phyloP scores from a whole-genome alignment of 2,888 invertebrate genomes.

The Ormyrus thymus region DNA sequence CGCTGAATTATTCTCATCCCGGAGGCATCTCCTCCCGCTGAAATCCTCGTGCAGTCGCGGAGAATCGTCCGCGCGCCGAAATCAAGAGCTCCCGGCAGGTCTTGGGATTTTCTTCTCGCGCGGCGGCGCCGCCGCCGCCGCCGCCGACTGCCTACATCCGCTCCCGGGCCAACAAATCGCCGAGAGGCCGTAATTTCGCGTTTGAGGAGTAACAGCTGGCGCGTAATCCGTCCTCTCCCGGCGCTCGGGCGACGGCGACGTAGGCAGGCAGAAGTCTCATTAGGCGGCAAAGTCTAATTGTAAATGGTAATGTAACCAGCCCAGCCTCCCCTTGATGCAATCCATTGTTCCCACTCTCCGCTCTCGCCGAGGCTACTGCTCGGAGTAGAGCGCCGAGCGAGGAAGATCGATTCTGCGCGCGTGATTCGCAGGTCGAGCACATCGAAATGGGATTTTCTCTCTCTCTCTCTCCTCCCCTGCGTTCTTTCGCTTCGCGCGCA shows the following conservation, averaged over 20 bases:
- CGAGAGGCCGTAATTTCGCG: conserved; percentile 32
- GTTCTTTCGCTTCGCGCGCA: conserved; percentile 23
- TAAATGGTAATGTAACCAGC: conserved; percentile 55
- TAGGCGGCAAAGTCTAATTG: conserved; percentile 55
- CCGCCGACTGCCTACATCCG: neutral
- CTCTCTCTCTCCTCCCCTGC: conserved; percentile 1
- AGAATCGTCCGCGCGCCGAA: no score
- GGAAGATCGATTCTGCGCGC: conserved; percentile 54
- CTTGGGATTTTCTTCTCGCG: no score
- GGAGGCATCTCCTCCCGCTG: no score
- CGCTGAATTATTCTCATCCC: no score
- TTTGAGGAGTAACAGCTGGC: conserved; percentile 49
- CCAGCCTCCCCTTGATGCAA: conserved; percentile 35
- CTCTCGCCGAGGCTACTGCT: conserved; percentile 6
- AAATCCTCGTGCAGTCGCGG: no score
- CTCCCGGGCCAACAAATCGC: conserved; percentile 31
- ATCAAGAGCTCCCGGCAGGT: no score
- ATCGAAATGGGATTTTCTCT: conserved; percentile 44
- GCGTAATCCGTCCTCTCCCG: conserved; percentile 47
- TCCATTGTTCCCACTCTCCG: conserved; percentile 41
- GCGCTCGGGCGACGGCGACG: neutral
- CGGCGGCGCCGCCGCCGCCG: no score
- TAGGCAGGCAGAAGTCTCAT: conserved; percentile 50
- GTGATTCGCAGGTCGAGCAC: conserved; percentile 53
- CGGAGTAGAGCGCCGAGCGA: conserved; percentile 12